These are phyloP conservation scores for Lepidothrix coronata DNA, from an alignment of 2,113 vertebrate genomes.

Conservation along the genomic window DNA sequence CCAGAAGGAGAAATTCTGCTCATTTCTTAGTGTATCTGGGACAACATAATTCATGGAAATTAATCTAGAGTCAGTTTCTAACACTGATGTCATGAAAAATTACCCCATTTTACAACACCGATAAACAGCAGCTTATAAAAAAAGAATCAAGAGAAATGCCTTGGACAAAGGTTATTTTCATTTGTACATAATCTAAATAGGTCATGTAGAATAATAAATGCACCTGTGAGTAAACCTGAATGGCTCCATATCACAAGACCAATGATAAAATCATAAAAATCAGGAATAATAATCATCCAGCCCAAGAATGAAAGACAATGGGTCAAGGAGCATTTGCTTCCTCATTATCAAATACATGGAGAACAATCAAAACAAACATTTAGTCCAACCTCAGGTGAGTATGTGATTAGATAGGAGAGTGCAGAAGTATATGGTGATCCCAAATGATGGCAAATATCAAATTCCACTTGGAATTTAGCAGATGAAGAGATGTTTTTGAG, in stretches of 20 bases:
- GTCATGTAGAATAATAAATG: neutral
- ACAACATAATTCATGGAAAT: neutral
- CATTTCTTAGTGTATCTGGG: neutral
- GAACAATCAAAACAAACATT: neutral
- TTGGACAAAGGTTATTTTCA: conserved; percentile 5
- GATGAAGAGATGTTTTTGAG: neutral
- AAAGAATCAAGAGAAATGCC: neutral
- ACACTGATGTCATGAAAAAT: neutral
- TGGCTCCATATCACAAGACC: neutral
- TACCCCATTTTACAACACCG: neutral
- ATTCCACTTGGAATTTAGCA: neutral
- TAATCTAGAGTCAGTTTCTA: neutral
- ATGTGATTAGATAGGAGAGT: neutral
- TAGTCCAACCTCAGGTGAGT: neutral
- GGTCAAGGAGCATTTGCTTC: neutral
- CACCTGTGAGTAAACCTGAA: neutral
- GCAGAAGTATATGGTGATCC: neutral
- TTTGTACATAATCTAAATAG: neutral
- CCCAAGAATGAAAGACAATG: neutral
- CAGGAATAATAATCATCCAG: neutral
- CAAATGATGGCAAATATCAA: neutral
- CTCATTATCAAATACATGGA: neutral
- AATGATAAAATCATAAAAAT: neutral
- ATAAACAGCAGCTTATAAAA: neutral
- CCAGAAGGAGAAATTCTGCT: neutral